These are phyloP conservation scores for Chiloscyllium punctatum DNA, from an alignment of 2,797 vertebrate genomes.

Conservation along the genomic window DNA sequence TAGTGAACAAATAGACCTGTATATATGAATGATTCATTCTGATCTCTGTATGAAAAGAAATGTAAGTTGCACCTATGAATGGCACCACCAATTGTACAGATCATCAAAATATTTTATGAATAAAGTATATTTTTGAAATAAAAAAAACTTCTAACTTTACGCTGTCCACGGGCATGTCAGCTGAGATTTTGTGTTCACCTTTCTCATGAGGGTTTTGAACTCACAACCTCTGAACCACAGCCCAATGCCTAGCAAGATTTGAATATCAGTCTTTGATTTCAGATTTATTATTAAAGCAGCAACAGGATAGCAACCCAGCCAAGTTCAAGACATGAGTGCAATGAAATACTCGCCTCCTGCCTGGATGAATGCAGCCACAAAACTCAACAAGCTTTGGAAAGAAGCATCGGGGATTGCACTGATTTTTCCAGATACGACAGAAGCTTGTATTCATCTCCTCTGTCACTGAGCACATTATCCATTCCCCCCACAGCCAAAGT, in stretches of 20 bases:
- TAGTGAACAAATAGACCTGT: too few species aligned
- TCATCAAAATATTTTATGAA: too few species aligned
- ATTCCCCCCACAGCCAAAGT: too few species aligned
- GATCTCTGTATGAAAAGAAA: too few species aligned
- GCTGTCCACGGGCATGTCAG: too few species aligned
- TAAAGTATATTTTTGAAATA: too few species aligned
- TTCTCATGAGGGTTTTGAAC: background rate
- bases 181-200: background rate
- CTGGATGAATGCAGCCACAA: background rate
- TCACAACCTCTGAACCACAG: background rate
- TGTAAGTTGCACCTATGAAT: too few species aligned
- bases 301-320: background rate
- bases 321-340: background rate
- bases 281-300: background rate
- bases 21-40: too few species aligned
- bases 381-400: background rate
- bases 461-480: too few species aligned
- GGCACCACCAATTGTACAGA: too few species aligned
- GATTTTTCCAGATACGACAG: background rate
- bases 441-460: background rate
- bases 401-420: background rate
- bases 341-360: background rate
- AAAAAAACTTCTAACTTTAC: too few species aligned
- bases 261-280: background rate
- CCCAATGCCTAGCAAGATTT: background rate